phyloP scores from a whole-genome alignment of 2,797 vertebrate genomes.

The Rachycentron canadum region DNA sequence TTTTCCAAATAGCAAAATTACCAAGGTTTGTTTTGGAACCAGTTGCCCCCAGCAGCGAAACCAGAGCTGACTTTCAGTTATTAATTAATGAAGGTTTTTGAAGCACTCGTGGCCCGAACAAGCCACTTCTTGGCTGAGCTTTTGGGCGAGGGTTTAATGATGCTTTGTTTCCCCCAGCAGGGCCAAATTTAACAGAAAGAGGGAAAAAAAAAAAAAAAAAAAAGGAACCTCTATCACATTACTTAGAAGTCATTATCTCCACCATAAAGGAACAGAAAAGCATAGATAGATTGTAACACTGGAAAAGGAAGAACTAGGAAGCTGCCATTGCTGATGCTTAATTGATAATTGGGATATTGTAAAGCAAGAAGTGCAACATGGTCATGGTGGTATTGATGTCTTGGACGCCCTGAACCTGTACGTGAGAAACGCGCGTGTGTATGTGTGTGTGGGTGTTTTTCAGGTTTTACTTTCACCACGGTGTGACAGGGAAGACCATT shows the following conservation, averaged over 20 bases:
- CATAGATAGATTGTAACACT: neutral
- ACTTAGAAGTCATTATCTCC: slow-evolving; percentile 26
- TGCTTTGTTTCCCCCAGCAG: slow-evolving; percentile 34
- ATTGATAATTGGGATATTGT: slow-evolving; percentile 19
- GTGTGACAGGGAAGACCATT: too few relatives aligned
- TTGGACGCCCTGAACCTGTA: slow-evolving; percentile 9
- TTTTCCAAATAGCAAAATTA: slow-evolving; percentile 53
- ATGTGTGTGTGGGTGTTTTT: too few relatives aligned
- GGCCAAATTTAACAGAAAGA: too few relatives aligned
- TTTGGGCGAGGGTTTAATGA: slow-evolving; percentile 36
- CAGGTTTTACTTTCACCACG: too few relatives aligned
- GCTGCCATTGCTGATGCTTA: neutral
- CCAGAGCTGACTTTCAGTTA: slow-evolving; percentile 42
- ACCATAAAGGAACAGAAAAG: neutral
- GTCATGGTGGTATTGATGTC: slow-evolving; percentile 5
- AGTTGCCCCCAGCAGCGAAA: slow-evolving; percentile 37
- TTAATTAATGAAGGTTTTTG: slow-evolving; percentile 53
- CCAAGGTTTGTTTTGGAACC: slow-evolving; percentile 42
- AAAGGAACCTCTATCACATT: slow-evolving; percentile 6
- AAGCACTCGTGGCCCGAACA: slow-evolving; percentile 42
- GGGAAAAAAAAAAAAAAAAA: slow-evolving; percentile 7
- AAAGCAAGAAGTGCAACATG: slow-evolving; percentile 10
- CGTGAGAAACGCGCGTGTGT: too few relatives aligned
- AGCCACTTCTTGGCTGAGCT: slow-evolving; percentile 42
- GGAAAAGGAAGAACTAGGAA: slow-evolving; percentile 16